Evolutionary conservation across 2,797 vertebrate genomes (phyloP), one percentile per base, ranked within the genome.

Genomic region (Borostomias antarcticus): DNA sequence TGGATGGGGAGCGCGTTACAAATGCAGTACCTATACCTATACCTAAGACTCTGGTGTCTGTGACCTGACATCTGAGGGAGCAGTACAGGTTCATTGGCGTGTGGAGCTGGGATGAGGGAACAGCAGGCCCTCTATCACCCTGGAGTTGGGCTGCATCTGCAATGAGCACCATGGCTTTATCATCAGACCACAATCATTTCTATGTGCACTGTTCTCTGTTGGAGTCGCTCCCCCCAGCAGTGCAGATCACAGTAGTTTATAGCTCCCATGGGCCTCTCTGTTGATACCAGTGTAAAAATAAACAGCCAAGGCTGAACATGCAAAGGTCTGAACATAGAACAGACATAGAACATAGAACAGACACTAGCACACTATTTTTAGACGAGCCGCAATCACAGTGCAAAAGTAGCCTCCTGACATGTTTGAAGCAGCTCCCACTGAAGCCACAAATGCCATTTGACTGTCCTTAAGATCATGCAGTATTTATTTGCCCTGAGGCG

Each of bases 221-320:
- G 81, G 65, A 85, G 85, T 78, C 69, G 45, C 58, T 79, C 69
- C 78, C 61, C 52, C 72, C 50, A 69, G 75, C 72, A 58, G 67
- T 25, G 4, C 68, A 74, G 81, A 82, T 71, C 40, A 79, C 77
- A 78, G 77, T 70, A 64, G 66, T 88, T 87, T 83, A 82, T 83
- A 77, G 68, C 58, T 51, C 72, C 73, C 1, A 17, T 69, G 65
- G 78, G 51, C 70, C 67, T 73, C 58, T 75, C 66, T 73, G 72
- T 83, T 85, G 81, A 90, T 84, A 81, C 64, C 25, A 25, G 50
- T 17, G 74, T 86, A 89, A 89, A 92, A 89, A 91, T 89, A 90
- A 85, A 82, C 50, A 29, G 68, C 73, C 58, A 53, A 40, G 73
- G 29, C 17, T 72, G 51, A 7, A 66, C 73, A 77, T 77, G 60